Percentiles rank a stretch among this genome's conserved stretches.
Evolutionary conservation across 2,888 invertebrate species (phyloP).

Genomic region (Micropterix aruncella): DNA sequence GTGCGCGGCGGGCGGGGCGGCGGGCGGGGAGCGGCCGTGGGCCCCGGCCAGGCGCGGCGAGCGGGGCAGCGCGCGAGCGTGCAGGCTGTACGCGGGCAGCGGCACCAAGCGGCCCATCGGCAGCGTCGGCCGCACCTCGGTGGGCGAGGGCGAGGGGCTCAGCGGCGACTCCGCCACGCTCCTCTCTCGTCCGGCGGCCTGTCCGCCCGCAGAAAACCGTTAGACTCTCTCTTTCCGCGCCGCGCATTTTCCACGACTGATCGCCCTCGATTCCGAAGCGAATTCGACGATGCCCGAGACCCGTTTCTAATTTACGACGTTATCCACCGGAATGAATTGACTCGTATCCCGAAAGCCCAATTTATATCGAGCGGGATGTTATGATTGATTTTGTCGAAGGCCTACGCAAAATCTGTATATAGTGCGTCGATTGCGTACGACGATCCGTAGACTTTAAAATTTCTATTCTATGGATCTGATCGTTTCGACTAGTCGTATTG

Average conservation of each 20-base stretch:
- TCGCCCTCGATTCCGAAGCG: not conserved
- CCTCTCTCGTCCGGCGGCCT: constrained; percentile 12
- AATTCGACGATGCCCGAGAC: too few species aligned
- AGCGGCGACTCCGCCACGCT: constrained; percentile 8
- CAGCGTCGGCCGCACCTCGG: constrained; percentile 14
- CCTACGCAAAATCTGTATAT: too few species aligned
- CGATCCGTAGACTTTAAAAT: too few species aligned
- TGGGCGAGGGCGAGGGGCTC: constrained; percentile 15
- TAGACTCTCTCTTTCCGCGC: not conserved
- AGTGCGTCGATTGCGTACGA: too few species aligned
- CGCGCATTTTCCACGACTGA: not conserved
- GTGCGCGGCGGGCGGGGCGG: constrained; percentile 6
- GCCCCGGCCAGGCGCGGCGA: constrained; percentile 39
- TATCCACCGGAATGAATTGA: too few species aligned
- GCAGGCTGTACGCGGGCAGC: constrained; percentile 5
- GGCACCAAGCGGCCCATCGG: constrained; percentile 2
- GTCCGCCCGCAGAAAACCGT: constrained; percentile 5
- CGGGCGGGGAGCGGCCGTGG: constrained; percentile 46
- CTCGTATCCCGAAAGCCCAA: too few species aligned
- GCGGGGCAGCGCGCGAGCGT: constrained; percentile 11
- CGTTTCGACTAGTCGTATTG: too few species aligned
- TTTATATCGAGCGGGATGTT: too few species aligned
- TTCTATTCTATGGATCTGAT: too few species aligned
- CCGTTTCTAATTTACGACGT: too few species aligned
- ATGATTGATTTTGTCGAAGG: too few species aligned